Conservation (phyloP, 2,888 invertebrate genomes). For the Polyommatus iphigenia region DNA sequence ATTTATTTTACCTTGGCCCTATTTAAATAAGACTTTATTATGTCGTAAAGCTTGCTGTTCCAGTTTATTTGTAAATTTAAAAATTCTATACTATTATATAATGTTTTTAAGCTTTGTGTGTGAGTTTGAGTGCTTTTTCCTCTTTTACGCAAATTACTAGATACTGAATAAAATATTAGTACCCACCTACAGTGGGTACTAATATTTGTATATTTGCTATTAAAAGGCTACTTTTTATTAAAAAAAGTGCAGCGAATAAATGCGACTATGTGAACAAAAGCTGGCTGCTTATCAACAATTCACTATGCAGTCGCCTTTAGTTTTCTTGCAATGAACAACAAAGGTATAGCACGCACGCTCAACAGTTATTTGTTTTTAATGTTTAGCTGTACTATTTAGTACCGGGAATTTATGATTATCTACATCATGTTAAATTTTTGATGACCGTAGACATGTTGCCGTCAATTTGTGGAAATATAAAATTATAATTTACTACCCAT, state of each 20-base stretch:
- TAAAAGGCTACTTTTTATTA: too few species aligned
- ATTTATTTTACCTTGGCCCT: too few species aligned
- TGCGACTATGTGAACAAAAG: too few species aligned
- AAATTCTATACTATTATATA: not conserved
- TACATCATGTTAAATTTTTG: constrained; percentile 23
- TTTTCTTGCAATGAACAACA: constrained; percentile 53
- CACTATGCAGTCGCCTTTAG: constrained; percentile 43
- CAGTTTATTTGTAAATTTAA: not conserved
- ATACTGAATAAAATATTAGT: too few species aligned
- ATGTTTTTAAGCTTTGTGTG: too few species aligned
- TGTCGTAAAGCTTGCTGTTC: too few species aligned
- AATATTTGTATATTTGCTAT: too few species aligned
- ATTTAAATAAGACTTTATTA: too few species aligned
- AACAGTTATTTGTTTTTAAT: constrained; percentile 55
- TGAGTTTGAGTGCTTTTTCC: too few species aligned
- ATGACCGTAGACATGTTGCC: not conserved
- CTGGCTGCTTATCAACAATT: not conserved
- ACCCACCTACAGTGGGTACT: too few species aligned
- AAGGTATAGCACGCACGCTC: constrained; percentile 48
- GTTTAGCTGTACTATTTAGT: constrained; percentile 41
- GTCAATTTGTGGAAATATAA: not conserved
- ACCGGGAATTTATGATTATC: constrained; percentile 34
- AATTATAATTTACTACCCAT: not conserved
- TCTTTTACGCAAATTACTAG: too few species aligned
- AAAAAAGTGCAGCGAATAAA: too few species aligned